A percentile compares a stretch with the other conserved stretches of the same genome.
Conservation (phyloP, 2,113 vertebrate genomes). For the Oreochromis spilurus region DNA sequence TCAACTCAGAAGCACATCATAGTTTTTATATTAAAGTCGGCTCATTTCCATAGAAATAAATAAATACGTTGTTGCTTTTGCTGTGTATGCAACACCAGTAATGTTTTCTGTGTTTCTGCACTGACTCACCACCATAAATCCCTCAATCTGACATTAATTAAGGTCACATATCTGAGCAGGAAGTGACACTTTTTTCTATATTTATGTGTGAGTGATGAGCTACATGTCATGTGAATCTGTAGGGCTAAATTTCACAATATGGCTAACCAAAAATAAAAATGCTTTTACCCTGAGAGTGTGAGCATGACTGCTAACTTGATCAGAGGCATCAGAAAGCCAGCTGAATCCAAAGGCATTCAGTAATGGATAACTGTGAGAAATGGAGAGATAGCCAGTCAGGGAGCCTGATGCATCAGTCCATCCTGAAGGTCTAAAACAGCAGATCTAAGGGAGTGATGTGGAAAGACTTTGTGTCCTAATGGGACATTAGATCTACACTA, state of each 20-base stretch:
- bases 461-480: slow-evolving; percentile 21
- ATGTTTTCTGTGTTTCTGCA: neutral
- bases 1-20: neutral
- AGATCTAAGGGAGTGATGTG: slow-evolving; percentile 31
- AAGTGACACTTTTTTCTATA: neutral
- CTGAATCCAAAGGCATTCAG: slow-evolving; percentile 21
- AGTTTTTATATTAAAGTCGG: fast-evolving
- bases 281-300: neutral
- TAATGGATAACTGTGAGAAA: slow-evolving; percentile 31
- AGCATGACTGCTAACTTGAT: slow-evolving; percentile 13
- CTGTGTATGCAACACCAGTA: neutral
- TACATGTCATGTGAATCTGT: neutral
- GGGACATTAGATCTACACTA: neutral
- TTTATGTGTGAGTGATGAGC: neutral
- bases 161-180: neutral
- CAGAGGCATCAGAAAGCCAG: slow-evolving; percentile 17
- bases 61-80: neutral
- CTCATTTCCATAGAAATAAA: neutral
- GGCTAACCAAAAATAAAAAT: neutral
- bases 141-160: neutral
- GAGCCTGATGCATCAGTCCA: neutral
- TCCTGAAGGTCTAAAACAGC: slow-evolving; percentile 30
- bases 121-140: neutral
- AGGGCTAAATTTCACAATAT: neutral
- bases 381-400: neutral